Evolutionary conservation across 2,113 vertebrate species (phyloP).

Genomic region (Nothoprocta perdicaria): DNA sequence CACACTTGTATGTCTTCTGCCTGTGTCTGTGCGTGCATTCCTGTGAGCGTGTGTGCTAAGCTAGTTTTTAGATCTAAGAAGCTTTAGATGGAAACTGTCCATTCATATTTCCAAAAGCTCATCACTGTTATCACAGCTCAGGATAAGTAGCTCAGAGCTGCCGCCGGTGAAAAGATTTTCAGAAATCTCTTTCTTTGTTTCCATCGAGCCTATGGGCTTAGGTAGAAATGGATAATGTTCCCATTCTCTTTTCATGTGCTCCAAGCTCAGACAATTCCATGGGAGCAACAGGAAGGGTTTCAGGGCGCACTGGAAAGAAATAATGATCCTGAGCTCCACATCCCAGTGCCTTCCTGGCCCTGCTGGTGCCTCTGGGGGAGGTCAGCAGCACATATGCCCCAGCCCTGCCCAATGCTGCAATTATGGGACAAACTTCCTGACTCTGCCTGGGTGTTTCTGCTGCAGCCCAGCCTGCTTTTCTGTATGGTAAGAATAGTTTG

Average conservation of each 20-base stretch:
- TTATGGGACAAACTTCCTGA: background rate
- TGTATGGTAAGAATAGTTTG: background rate
- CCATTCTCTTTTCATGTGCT: background rate
- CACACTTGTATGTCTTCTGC: slow-evolving; percentile 7
- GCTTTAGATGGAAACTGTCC: slow-evolving; percentile 57
- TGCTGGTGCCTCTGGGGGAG: background rate
- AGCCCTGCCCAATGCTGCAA: background rate
- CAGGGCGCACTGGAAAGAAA: background rate
- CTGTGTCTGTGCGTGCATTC: accelerated
- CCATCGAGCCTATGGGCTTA: slow-evolving; percentile 36
- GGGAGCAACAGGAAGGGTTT: background rate
- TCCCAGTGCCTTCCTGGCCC: background rate
- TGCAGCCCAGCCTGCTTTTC: accelerated
- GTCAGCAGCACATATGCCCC: accelerated
- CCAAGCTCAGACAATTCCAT: background rate
- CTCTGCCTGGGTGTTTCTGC: background rate
- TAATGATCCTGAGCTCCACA: accelerated
- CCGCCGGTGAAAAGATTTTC: slow-evolving; percentile 36
- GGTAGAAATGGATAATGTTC: background rate
- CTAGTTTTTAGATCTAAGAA: slow-evolving; percentile 33
- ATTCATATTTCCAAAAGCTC: slow-evolving; percentile 39
- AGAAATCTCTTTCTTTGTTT: slow-evolving; percentile 53
- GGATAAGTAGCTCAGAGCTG: slow-evolving; percentile 68
- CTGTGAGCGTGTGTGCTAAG: background rate
- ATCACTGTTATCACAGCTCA: slow-evolving; percentile 44